phyloP scores from a whole-genome alignment of 2,113 vertebrate genomes.

The Gulo gulo region DNA sequence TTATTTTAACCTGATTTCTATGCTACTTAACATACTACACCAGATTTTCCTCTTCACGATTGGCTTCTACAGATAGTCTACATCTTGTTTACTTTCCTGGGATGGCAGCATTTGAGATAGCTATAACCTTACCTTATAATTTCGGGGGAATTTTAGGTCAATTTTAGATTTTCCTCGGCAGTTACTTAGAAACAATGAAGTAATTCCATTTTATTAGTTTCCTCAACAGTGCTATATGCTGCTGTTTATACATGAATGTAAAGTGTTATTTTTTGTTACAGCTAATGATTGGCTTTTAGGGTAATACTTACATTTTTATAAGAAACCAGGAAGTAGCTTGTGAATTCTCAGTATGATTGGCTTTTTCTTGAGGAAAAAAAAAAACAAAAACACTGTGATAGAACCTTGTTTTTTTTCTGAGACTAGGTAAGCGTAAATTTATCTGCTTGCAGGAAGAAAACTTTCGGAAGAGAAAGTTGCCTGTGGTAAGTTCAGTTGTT shows the following conservation, averaged over 20 bases:
- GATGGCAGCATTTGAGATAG: neutral
- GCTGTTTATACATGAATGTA: neutral
- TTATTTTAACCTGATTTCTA: conserved; percentile 5
- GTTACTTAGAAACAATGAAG: neutral
- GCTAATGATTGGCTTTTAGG: neutral
- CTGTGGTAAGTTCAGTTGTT: conserved; percentile 94
- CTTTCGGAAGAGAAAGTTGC: conserved; percentile 93
- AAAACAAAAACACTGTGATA: neutral
- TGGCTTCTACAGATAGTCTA: neutral
- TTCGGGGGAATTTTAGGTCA: neutral
- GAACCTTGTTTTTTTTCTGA: conserved; percentile 24
- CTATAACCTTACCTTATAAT: neutral
- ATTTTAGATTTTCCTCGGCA: neutral
- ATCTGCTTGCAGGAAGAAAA: conserved; percentile 86
- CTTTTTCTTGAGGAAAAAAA: conserved; percentile 13
- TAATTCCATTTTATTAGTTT: neutral
- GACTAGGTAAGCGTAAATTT: conserved; percentile 48
- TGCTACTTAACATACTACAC: neutral
- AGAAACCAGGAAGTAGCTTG: neutral
- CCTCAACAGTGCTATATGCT: neutral
- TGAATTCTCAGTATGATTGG: neutral
- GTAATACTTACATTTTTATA: neutral
- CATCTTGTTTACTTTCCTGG: neutral
- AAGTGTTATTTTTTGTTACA: neutral
- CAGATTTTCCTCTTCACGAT: neutral